Base-by-base conservation (phyloP, 2,888 invertebrate genomes). In the Patella caerulea region DNA sequence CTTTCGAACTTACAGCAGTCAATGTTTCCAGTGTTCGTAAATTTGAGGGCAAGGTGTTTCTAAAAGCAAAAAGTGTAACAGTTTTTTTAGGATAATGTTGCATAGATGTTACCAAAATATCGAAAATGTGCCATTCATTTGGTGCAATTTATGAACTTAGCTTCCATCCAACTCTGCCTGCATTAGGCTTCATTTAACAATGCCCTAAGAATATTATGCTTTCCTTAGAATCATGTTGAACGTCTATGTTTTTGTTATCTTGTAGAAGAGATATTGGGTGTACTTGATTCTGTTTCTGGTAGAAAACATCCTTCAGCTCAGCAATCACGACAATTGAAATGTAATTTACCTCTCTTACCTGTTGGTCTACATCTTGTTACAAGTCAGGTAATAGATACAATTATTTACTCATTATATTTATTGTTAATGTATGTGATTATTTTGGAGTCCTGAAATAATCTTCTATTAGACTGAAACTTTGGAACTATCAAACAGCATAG, bases 251-350 rank as follows among this genome's bases (percentile, higher is more conserved):
- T 45, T 55, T 53, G 9, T 54, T 12, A 54, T 54, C 72, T 78
- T 83, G 12, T 85, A 90, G 91, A 85, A 80, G 90, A 90, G 69
- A 87, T 91, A 34, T 79, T 91, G 74, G 76, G 85, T 9, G 80
- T 88, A 3, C 83, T 91, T 70, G 90, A 91, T 74, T 86, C 87
- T 9, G 89, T 91, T 0, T 84, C 86, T 24, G 91, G 91, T 9
- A 80, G 91, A n/a, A 91, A 91, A 81, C 91, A 92, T 82, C 90
- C 91, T 9, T 91, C 90, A 70, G 86, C 89, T 3, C 86, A 87
- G 14, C 91, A 91, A 76, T 86, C 87, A 19, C 90, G 90, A 81
- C 91, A 90, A 78, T 83, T 91, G 19, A 89, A 89, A 82, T 83
- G 81, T 14, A 81, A 86, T 9, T 85, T 92, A 11, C 91, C 91